A percentile compares a stretch with the other conserved stretches of the same genome.
phyloP scores from a whole-genome alignment of 2,888 invertebrate genomes.

The Diplolepis rosae region DNA sequence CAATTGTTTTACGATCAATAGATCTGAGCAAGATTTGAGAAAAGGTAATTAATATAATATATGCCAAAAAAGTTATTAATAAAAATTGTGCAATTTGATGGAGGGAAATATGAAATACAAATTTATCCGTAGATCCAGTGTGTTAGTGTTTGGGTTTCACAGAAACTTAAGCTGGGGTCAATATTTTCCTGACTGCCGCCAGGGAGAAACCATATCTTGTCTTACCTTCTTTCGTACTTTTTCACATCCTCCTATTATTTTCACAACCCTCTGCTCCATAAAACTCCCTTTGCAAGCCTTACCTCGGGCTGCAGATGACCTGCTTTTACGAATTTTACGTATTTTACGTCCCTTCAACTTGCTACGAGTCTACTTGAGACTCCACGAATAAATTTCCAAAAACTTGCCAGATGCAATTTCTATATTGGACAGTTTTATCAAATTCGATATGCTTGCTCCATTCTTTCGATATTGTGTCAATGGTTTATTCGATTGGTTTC shows the following conservation, averaged over 20 bases:
- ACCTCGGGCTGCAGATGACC: constrained; percentile 67
- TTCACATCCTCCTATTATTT: background rate
- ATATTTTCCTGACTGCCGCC: constrained; percentile 6
- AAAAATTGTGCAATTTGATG: background rate
- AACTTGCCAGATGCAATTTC: constrained; percentile 1
- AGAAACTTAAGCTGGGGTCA: constrained; percentile 1
- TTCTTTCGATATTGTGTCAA: constrained; percentile 9
- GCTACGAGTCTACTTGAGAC: constrained; percentile 11
- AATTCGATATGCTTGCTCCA: background rate
- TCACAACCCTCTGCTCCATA: constrained; percentile 38
- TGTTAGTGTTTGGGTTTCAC: constrained; percentile 9
- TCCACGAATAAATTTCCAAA: background rate
- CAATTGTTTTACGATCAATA: background rate
- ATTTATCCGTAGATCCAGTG: background rate
- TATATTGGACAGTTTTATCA: background rate
- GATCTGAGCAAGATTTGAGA: background rate
- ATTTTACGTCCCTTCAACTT: constrained; percentile 9
- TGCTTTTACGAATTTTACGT: constrained; percentile 54
- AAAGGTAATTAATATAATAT: background rate
- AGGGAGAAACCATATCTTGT: background rate
- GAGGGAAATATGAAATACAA: background rate
- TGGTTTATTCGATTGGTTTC: constrained; percentile 1
- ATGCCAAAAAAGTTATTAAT: background rate
- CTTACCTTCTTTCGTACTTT: background rate
- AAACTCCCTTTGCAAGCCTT: constrained; percentile 56